Evolutionary conservation across 2,797 vertebrate species (phyloP).

Genomic region (Protonibea diacanthus): DNA sequence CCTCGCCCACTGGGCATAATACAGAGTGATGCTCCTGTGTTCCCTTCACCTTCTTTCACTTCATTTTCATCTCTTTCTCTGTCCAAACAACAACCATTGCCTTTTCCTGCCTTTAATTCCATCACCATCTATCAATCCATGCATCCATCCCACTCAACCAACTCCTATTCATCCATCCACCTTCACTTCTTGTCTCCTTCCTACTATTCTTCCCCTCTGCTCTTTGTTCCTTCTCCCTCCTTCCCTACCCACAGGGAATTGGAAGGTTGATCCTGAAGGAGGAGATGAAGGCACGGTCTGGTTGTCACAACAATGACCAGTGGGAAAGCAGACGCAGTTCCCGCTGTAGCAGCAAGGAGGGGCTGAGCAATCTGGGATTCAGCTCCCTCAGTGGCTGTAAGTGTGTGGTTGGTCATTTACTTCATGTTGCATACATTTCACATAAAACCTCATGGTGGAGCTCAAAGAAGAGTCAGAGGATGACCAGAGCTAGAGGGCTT

Average conservation of each 20-base stretch:
- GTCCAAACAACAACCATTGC: background rate
- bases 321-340: constrained; percentile 94
- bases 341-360: constrained; percentile 92
- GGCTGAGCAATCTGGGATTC: constrained; percentile 89
- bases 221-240: background rate
- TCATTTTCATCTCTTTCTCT: constrained; percentile 2
- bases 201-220: background rate
- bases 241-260: constrained; percentile 86
- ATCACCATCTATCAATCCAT: constrained; percentile 25
- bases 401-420: constrained; percentile 45
- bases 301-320: constrained; percentile 90
- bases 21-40: constrained; percentile 6
- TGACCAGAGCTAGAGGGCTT: background rate
- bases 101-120: constrained; percentile 12
- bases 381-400: constrained; percentile 95
- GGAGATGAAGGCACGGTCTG: constrained; percentile 97
- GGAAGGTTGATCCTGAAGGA: constrained; percentile 97
- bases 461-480: background rate
- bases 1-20: constrained; percentile 36
- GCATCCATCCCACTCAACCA: constrained; percentile 25
- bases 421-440: background rate
- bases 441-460: background rate
- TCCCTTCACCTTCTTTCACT: constrained; percentile 12
- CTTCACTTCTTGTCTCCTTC: background rate
- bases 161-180: constrained; percentile 12